Evolutionary conservation across 1,140 invertebrate species (phyloP), one percentile per base, ranked within the genome.

Genomic region (Rhynchophorus ferrugineus): DNA sequence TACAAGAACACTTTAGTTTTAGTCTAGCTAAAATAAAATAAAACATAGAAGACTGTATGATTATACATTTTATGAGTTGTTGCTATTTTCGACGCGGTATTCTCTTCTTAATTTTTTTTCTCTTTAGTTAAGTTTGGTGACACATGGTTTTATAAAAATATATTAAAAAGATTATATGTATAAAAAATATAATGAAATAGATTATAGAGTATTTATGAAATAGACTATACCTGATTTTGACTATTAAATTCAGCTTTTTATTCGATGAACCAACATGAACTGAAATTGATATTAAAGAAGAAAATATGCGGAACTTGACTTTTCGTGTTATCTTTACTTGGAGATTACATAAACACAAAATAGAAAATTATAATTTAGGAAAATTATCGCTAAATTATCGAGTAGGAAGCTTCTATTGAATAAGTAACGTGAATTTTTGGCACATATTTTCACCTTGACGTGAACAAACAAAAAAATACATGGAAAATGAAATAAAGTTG

Each of bases 141-240:
- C 63, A 66, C 63, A 63, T 65, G 63, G 63, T 68, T 66, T 68
- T 65, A 63, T 64, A 64, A 65, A 63, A 62, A 61, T 63, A 65
- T 62, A 59, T 57, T 62, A 64, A 65, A 56, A 65, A 60, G 64
- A 63, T 59, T 62, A 64, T 63, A 65, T 67, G 65, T 65, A 67
- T 62, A 67, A 65, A 67, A 59, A 62, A 67, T 65, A 65, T 54
- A 54, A 54, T 65, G 59, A 63, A 59, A 65, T 65, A 67, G 62
- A 61, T 48, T 56, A 63, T 65, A 67, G 63, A 64, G 54, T 65
- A 67, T 65, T 67, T 65, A 64, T 65, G 54, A 65, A 62, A 65
- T 63, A 62, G 60, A 63, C 51, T 65, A 62, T 61, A 66, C 59
- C 57, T 65, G 56, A 59, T 60, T 62, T 50, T 54, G 44, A 49